These are phyloP conservation scores for Hafferia zeledoni DNA, from an alignment of 2,797 vertebrate genomes.

Conservation along the genomic window DNA sequence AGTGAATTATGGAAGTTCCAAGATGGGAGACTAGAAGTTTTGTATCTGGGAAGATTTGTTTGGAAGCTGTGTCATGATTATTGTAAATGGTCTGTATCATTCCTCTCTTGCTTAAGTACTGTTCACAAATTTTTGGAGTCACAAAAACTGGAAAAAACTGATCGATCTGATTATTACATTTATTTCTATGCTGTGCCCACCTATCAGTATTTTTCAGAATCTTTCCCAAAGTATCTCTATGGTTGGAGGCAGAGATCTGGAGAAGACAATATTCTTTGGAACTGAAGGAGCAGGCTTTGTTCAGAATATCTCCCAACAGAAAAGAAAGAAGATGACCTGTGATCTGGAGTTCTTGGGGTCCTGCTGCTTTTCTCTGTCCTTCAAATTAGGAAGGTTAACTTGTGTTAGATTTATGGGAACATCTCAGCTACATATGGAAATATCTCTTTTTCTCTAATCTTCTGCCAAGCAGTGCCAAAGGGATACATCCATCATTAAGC, in stretches of 20 bases:
- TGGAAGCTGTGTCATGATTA: not conserved
- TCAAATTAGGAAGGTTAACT: not conserved
- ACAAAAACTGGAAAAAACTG: not conserved
- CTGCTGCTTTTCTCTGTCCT: not conserved
- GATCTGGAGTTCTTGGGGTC: not conserved
- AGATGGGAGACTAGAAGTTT: not conserved
- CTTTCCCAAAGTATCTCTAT: not conserved
- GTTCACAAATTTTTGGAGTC: not conserved
- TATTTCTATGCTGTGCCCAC: not conserved
- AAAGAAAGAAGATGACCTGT: not conserved
- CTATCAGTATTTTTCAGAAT: not conserved
- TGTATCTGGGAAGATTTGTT: not conserved
- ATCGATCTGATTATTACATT: not conserved
- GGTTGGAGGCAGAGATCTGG: not conserved
- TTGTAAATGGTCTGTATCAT: not conserved
- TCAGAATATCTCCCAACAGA: not conserved
- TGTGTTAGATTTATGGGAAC: not conserved
- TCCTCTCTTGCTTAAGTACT: not conserved
- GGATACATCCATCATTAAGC: not conserved
- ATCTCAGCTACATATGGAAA: not conserved
- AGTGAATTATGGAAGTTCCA: not conserved
- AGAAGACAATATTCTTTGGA: not conserved
- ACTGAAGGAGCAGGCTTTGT: not conserved
- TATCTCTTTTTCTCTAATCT: not conserved
- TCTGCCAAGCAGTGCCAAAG: not conserved